Evolutionary conservation across 2,797 vertebrate species (phyloP).

Genomic region (Acanthopagrus latus): DNA sequence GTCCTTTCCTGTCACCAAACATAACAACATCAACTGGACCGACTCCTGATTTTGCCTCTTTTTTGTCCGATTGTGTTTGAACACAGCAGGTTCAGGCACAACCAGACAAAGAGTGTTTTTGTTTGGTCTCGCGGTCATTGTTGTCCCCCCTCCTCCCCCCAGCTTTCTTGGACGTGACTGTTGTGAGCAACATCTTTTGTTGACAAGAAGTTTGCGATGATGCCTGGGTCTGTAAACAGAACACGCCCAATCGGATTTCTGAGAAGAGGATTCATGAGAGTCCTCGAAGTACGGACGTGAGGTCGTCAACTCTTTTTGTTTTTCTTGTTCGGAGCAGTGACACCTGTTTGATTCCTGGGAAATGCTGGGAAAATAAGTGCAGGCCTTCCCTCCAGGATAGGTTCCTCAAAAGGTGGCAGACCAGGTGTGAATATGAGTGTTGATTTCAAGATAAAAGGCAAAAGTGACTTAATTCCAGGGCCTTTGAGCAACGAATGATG

Average conservation of each 20-base stretch:
- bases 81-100: slow-evolving; percentile 65
- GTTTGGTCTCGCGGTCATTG: slow-evolving; percentile 71
- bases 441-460: too few species aligned
- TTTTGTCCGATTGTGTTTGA: slow-evolving; percentile 58
- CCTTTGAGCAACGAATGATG: too few species aligned
- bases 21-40: slow-evolving; percentile 54
- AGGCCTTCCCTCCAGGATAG: background rate
- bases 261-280: background rate
- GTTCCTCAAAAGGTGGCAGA: background rate
- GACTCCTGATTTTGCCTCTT: slow-evolving; percentile 2
- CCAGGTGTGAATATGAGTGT: background rate
- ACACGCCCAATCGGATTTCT: slow-evolving; percentile 42
- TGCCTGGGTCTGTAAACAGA: slow-evolving; percentile 37
- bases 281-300: background rate
- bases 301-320: background rate
- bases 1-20: slow-evolving; percentile 46
- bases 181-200: slow-evolving; percentile 62
- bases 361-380: background rate
- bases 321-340: background rate
- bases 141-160: slow-evolving; percentile 51
- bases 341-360: slow-evolving; percentile 54
- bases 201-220: slow-evolving; percentile 44
- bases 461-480: too few species aligned
- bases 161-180: slow-evolving; percentile 21
- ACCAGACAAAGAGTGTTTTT: slow-evolving; percentile 53